Evolutionary conservation across 2,888 invertebrate species (phyloP), one percentile per base, ranked within the genome.

Genomic region (Apodemia hepburni): DNA sequence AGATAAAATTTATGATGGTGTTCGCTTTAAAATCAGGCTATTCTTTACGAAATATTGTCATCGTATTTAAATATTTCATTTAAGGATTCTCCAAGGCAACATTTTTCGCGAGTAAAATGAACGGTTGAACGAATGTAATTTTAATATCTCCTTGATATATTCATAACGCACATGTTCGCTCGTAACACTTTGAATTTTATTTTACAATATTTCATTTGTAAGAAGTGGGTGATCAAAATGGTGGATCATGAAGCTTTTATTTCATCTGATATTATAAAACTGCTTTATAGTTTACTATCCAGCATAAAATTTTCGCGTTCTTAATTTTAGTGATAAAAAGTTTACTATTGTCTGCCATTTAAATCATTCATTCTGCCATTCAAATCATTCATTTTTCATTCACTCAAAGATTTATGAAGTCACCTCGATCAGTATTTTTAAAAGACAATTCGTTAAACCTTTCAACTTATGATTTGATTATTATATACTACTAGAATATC

Each of bases 1-100:
- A 72, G 73, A 75, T 76, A 77, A 80, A 82, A 89, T 88, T 89
- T 90, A 88, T 82, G 82, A 79, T 79, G 73, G 75, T 77, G 74
- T 83, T 82, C 85, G 80, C 83, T 89, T 88, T 86, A 83, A 87
- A 87, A 88, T 88, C 86, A 86, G 86, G 87, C 90, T 83, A 89
- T 89, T 89, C 82, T 77, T 82, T 82, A 81, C 89, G 86, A 91
- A 87, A 90, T 89, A 91, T 86, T 85, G 89, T 89, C 90, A 87
- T 88, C 82, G 84, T 81, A 78, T 83, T 87, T 88, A 87, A 90
- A 90, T 86, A 88, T 88, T 89, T 87, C 80, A 85, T 82, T 84
- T 84, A 83, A 90, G 85, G 79, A 77, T 79, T 81, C 88, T 85
- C 90, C 72, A 71, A 79, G 85, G 87, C 72, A 78, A 88, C 86